phyloP scores from a whole-genome alignment of 1,140 invertebrate species.

The Wiebesia pumilae region DNA sequence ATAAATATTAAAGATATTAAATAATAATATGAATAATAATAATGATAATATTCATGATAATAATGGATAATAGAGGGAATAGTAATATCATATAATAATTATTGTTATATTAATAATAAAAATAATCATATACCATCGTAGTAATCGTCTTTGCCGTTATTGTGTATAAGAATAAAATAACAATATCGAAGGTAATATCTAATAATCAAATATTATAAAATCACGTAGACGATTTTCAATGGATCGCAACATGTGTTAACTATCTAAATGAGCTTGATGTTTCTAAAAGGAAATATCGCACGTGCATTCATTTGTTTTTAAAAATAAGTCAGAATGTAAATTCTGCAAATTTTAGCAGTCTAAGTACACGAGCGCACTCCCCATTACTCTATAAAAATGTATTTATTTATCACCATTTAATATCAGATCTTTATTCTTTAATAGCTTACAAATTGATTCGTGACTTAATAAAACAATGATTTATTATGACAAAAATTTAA shows the following conservation, averaged over 20 bases:
- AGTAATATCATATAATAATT: slow-evolving; percentile 56
- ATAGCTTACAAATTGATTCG: background rate
- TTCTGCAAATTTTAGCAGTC: slow-evolving; percentile 9
- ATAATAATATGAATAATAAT: slow-evolving; percentile 67
- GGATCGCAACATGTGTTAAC: background rate
- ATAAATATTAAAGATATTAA: slow-evolving; percentile 74
- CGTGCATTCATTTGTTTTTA: background rate
- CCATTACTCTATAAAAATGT: background rate
- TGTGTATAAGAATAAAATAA: slow-evolving; percentile 40
- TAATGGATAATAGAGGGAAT: slow-evolving; percentile 41
- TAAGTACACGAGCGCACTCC: background rate
- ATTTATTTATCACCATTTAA: slow-evolving; percentile 1
- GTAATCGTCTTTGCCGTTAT: slow-evolving; percentile 5
- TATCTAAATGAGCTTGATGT: background rate
- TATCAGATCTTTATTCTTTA: background rate
- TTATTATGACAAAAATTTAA: background rate
- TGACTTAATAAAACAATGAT: background rate
- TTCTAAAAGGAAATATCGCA: too few relatives aligned
- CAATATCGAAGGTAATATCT: slow-evolving; percentile 28
- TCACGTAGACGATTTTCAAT: slow-evolving; percentile 9
- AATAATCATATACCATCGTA: slow-evolving; percentile 55
- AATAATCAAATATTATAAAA: slow-evolving; percentile 44
- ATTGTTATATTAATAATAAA: slow-evolving; percentile 57
- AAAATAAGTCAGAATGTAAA: background rate
- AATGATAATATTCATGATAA: slow-evolving; percentile 63